These are phyloP conservation scores for Lasiommata megera DNA, from an alignment of 2,888 invertebrate species.

Conservation along the genomic window DNA sequence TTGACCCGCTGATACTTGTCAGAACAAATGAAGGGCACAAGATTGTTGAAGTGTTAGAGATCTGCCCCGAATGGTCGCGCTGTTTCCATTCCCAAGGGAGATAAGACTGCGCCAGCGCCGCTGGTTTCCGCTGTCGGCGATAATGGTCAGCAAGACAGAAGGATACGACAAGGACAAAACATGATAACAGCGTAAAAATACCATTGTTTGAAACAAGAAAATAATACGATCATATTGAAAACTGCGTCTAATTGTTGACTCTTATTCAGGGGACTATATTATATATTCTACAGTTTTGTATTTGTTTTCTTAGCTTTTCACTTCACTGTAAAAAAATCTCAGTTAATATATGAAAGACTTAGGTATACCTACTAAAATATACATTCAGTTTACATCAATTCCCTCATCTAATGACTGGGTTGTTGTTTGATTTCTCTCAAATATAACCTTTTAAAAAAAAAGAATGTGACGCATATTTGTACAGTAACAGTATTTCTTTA, in stretches of 20 bases:
- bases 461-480: too few relatives aligned
- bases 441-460: too few relatives aligned
- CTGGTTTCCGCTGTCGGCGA: slow-evolving; percentile 43
- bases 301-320: too few relatives aligned
- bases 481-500: too few relatives aligned
- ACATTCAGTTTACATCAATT: too few relatives aligned
- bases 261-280: too few relatives aligned
- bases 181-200: slow-evolving; percentile 37
- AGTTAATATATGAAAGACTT: too few relatives aligned
- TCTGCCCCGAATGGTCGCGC: slow-evolving; percentile 51
- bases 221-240: slow-evolving; percentile 1
- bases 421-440: too few relatives aligned
- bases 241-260: neutral
- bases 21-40: slow-evolving; percentile 46
- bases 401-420: too few relatives aligned
- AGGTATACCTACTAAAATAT: too few relatives aligned
- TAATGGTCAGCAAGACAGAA: slow-evolving; percentile 45
- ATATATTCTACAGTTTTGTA: too few relatives aligned
- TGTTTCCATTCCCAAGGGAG: slow-evolving; percentile 49
- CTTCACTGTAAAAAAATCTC: too few relatives aligned
- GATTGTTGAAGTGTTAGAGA: slow-evolving; percentile 44
- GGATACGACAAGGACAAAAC: slow-evolving; percentile 46
- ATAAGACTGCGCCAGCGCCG: slow-evolving; percentile 60
- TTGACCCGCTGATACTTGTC: slow-evolving; percentile 46
- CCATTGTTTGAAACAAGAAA: slow-evolving; percentile 28